phyloP scores from a whole-genome alignment of 2,113 vertebrate genomes.

The Burhinus bistriatus region DNA sequence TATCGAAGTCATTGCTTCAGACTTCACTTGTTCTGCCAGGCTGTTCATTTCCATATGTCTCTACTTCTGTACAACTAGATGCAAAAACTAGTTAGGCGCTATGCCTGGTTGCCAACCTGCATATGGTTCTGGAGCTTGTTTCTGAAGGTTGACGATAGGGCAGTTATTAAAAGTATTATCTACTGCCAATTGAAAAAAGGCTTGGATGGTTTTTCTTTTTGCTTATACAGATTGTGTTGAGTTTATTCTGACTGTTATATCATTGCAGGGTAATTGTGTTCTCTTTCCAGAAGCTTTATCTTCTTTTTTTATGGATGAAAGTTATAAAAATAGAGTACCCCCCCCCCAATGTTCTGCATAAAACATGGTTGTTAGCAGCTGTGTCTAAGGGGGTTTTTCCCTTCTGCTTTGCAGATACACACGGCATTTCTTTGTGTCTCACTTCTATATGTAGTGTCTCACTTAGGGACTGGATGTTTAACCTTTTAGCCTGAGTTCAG shows the following conservation, averaged over 20 bases:
- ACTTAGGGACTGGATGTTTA: not conserved
- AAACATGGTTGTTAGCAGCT: constrained; percentile 22
- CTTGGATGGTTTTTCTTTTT: not conserved
- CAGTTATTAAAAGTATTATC: constrained; percentile 3
- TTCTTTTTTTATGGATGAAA: constrained; percentile 10
- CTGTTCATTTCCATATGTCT: constrained; percentile 57
- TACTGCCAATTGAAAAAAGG: not conserved
- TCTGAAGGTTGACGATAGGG: not conserved
- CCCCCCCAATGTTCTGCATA: not conserved
- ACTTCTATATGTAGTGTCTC: not conserved
- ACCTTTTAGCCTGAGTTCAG: not conserved
- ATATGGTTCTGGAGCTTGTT: not conserved
- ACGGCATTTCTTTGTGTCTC: not conserved
- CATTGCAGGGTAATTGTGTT: constrained; percentile 7
- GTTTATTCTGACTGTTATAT: constrained; percentile 28
- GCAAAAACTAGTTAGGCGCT: not conserved
- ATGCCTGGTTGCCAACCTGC: not conserved
- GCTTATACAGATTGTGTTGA: not conserved
- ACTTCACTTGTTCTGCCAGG: constrained; percentile 37
- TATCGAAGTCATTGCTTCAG: constrained; percentile 13
- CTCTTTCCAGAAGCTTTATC: constrained; percentile 23
- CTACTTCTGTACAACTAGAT: constrained; percentile 13
- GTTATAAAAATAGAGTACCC: constrained; percentile 29
- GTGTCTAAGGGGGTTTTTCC: not conserved
- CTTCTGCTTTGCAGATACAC: not conserved